These are phyloP conservation scores for Brachypodius melanocephalos DNA, from an alignment of 2,113 vertebrate genomes.

Conservation along the genomic window DNA sequence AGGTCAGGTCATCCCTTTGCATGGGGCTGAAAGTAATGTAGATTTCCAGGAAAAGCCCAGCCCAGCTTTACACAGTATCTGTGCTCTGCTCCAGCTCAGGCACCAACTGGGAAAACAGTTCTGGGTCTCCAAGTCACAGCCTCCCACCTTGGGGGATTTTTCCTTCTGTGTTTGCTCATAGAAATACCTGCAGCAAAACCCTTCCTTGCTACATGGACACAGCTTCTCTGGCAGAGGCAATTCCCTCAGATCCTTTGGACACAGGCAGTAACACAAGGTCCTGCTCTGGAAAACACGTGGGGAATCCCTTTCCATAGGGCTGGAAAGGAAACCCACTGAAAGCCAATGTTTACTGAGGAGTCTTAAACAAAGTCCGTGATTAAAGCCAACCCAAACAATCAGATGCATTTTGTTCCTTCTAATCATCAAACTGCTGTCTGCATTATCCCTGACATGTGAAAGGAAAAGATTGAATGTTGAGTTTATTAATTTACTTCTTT, in stretches of 20 bases:
- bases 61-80: not conserved
- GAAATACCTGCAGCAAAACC: not conserved
- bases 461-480: slow-evolving; percentile 28
- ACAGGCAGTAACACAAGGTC: not conserved
- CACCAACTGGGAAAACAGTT: not conserved
- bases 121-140: not conserved
- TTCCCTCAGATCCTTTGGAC: not conserved
- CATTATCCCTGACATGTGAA: not conserved
- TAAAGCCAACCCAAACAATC: slow-evolving; percentile 18
- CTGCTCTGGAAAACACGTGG: not conserved
- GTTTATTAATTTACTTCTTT: slow-evolving; percentile 52
- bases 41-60: not conserved
- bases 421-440: not conserved
- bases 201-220: not conserved
- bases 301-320: not conserved
- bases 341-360: not conserved
- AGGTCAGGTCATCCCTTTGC: not conserved
- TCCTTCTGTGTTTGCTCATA: not conserved
- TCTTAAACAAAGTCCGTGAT: not conserved
- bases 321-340: not conserved
- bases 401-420: not conserved
- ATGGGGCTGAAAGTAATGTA: not conserved
- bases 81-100: not conserved
- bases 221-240: not conserved
- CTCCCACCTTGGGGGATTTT: not conserved